Percentiles rank a stretch among this genome's conserved stretches.
phyloP scores from a whole-genome alignment of 2,797 vertebrate species.

The Gymnocypris eckloni region DNA sequence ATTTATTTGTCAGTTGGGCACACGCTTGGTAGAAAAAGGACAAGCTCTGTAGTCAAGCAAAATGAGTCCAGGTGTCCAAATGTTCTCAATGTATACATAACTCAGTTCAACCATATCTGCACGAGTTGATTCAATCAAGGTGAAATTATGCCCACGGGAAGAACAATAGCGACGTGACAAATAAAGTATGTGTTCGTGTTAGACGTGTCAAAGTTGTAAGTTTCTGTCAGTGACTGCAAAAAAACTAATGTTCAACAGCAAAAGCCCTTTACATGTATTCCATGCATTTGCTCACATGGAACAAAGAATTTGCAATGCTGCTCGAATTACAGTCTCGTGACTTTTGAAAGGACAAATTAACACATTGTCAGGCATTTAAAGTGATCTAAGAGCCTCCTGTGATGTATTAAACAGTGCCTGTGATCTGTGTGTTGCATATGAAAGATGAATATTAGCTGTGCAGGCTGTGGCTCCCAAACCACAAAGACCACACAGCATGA shows the following conservation, averaged over 20 bases:
- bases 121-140: not conserved
- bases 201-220: not conserved
- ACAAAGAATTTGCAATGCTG: not conserved
- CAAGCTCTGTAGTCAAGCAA: constrained; percentile 56
- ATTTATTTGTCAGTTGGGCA: constrained; percentile 68
- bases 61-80: constrained; percentile 43
- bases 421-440: constrained; percentile 4
- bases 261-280: not conserved
- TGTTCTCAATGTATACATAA: constrained; percentile 20
- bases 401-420: not conserved
- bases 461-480: constrained; percentile 36
- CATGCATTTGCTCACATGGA: not conserved
- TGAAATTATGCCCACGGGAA: not conserved
- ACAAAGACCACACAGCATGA: constrained; percentile 59
- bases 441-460: constrained; percentile 18
- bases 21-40: constrained; percentile 60
- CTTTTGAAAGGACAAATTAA: constrained; percentile 3
- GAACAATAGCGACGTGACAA: not conserved
- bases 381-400: constrained; percentile 11
- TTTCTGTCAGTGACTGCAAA: not conserved
- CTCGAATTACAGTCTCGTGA: not conserved
- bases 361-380: constrained; percentile 24
- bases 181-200: not conserved
- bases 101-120: constrained; percentile 1
- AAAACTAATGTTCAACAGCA: not conserved